A percentile compares a stretch with the other conserved stretches of the same genome.
Evolutionary conservation across 30 jellyfish, hydroid and myxozoan species (phyloP).

Genomic region (Hydra vulgaris): DNA sequence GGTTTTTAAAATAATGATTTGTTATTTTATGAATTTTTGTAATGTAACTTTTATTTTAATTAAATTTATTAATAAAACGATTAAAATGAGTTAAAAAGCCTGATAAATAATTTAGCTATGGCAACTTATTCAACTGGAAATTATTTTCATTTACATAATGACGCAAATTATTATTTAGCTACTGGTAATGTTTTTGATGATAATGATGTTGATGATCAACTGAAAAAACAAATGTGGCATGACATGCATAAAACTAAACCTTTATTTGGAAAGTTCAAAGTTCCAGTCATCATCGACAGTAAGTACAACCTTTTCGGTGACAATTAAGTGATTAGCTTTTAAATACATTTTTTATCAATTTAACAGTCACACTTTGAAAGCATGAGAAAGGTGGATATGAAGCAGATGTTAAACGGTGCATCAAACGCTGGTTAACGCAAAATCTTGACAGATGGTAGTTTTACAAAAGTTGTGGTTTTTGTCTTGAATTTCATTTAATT

Average conservation of each 20-base stretch:
- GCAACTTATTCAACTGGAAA: not conserved
- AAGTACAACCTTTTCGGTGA: not conserved
- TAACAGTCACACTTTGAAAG: not conserved
- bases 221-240: not conserved
- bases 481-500: not conserved
- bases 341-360: not conserved
- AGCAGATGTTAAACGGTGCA: not conserved
- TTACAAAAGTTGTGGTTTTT: not conserved
- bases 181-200: not conserved
- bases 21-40: not conserved
- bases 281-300: not conserved
- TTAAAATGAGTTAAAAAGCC: not conserved
- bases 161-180: not conserved
- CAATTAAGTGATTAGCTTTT: not conserved
- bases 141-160: not conserved
- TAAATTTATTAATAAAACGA: not conserved
- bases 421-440: not conserved
- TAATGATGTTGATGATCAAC: not conserved
- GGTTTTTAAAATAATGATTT: not conserved
- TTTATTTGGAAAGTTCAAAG: not conserved
- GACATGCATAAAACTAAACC: not conserved
- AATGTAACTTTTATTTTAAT: not conserved
- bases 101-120: not conserved
- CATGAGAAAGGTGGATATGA: not conserved
- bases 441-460: not conserved